phyloP scores from a whole-genome alignment of 2,113 vertebrate genomes.

The Helogale parvula region DNA sequence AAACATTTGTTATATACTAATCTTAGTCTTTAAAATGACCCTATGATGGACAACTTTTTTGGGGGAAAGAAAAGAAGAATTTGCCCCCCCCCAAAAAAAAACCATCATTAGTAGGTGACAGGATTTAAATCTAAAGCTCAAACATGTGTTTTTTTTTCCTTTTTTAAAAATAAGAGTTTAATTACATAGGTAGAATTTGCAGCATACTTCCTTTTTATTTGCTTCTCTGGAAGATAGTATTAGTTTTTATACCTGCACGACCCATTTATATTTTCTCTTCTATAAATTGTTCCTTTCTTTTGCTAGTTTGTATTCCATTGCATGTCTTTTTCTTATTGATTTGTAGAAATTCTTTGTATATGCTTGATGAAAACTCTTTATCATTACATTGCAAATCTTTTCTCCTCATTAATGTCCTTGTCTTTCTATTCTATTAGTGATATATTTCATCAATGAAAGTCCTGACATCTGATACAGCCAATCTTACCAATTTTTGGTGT shows the following conservation, averaged over 20 bases:
- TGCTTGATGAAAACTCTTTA: background rate
- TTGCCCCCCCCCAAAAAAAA: background rate
- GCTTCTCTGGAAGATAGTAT: background rate
- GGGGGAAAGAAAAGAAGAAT: background rate
- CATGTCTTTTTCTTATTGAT: background rate
- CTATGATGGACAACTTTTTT: background rate
- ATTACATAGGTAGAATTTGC: background rate
- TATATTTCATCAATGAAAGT: background rate
- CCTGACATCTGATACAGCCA: background rate
- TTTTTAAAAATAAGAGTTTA: background rate
- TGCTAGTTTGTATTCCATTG: background rate
- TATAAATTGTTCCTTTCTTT: background rate
- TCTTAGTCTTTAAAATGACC: constrained; percentile 1
- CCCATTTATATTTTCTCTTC: background rate
- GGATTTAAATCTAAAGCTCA: background rate
- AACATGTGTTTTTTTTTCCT: background rate
- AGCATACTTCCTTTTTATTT: background rate
- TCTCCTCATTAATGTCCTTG: background rate
- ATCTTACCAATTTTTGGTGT: background rate
- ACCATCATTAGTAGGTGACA: background rate
- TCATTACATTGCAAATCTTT: constrained; percentile 7
- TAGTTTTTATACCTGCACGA: background rate
- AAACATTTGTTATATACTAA: background rate
- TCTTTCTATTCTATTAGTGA: background rate
- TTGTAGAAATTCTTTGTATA: constrained; percentile 2